phyloP scores from a whole-genome alignment of 1,140 invertebrate genomes.

The fruit fly (Drosophila melanogaster) region DNA sequence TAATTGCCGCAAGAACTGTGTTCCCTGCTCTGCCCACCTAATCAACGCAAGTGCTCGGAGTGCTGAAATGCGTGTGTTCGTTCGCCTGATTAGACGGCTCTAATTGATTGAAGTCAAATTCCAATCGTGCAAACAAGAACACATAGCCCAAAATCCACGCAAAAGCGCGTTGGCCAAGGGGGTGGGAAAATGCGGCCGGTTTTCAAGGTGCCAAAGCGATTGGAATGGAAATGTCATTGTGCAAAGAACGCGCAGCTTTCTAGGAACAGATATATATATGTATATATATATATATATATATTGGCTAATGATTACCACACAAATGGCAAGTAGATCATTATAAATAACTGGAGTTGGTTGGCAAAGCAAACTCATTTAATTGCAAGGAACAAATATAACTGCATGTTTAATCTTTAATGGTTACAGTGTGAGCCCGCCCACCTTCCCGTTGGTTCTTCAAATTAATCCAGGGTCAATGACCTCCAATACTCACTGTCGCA shows the following conservation, averaged over 20 bases:
- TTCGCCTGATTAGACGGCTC: constrained; percentile 55
- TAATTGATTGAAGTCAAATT: constrained; percentile 75
- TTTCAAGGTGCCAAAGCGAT: constrained; percentile 15
- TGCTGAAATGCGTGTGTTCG: constrained; percentile 37
- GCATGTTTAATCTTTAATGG: too few relatives aligned
- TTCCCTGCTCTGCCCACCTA: constrained; percentile 46
- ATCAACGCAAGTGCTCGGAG: constrained; percentile 22
- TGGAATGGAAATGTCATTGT: constrained; percentile 1
- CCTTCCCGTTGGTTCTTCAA: background rate
- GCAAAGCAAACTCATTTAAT: too few relatives aligned
- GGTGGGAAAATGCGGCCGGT: constrained; percentile 9
- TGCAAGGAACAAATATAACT: too few relatives aligned
- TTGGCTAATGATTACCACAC: background rate
- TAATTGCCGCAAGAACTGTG: constrained; percentile 67
- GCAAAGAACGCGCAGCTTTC: constrained; percentile 6
- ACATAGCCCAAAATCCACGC: constrained; percentile 1
- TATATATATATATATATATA: background rate
- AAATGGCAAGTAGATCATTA: background rate
- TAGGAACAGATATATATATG: background rate
- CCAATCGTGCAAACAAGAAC: constrained; percentile 37
- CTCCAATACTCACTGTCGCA: constrained; percentile 89
- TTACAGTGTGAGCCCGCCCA: too few relatives aligned
- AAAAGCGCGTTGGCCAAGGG: background rate
- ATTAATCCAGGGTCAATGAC: background rate
- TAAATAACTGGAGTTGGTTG: too few relatives aligned